Conservation (phyloP, 2,888 invertebrate genomes). For the Antheraea assamensis region DNA sequence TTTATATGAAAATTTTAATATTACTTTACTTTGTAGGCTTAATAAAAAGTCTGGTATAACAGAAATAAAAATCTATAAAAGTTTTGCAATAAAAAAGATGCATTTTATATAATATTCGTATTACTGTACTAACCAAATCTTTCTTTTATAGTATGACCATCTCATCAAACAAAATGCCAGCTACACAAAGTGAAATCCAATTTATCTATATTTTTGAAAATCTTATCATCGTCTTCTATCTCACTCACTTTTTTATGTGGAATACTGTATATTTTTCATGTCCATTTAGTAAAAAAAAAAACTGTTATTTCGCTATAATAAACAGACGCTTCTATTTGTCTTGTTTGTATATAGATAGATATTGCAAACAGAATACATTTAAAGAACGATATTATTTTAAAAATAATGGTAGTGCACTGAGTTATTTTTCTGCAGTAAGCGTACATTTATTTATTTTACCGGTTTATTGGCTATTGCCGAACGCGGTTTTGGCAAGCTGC, state of each 20-base stretch:
- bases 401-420: not conserved
- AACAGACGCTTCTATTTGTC: not conserved
- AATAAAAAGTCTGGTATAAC: not conserved
- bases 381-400: too few relatives aligned
- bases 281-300: too few relatives aligned
- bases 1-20: not conserved
- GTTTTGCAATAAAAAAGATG: not conserved
- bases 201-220: too few relatives aligned
- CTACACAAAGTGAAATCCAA: too few relatives aligned
- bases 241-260: too few relatives aligned
- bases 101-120: not conserved
- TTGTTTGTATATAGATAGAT: not conserved
- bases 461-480: not conserved
- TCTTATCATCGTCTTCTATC: too few relatives aligned
- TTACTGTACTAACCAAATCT: not conserved
- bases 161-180: too few relatives aligned
- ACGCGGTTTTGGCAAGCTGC: not conserved
- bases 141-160: too few relatives aligned
- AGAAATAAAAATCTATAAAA: conserved; percentile 1
- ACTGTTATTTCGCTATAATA: not conserved
- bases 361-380: not conserved
- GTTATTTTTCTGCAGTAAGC: conserved; percentile 3
- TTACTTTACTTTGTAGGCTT: not conserved
- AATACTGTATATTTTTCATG: too few relatives aligned
- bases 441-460: not conserved